Evolutionary conservation across 2,797 vertebrate genomes (phyloP).

Genomic region (Cossypha niveicapilla): DNA sequence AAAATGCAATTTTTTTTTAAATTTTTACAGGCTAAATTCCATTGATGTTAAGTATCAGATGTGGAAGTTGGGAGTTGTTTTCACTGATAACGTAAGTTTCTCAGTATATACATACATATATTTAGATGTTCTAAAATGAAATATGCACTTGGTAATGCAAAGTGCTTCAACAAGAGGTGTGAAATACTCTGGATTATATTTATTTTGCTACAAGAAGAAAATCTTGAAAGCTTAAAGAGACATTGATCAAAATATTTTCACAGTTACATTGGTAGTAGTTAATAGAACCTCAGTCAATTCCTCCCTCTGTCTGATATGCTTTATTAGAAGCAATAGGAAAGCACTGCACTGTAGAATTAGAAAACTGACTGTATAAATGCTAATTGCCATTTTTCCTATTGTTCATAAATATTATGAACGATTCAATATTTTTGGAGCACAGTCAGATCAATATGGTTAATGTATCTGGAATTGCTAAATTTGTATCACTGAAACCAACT

Average conservation of each 20-base stretch:
- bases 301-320: neutral
- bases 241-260: neutral
- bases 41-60: constrained; percentile 96
- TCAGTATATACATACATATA: neutral
- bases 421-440: neutral
- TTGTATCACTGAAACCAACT: neutral
- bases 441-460: neutral
- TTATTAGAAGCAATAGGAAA: neutral
- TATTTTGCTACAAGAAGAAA: neutral
- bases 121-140: neutral
- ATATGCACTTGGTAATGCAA: neutral
- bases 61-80: constrained; percentile 97
- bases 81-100: constrained; percentile 92
- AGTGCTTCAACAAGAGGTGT: neutral
- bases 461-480: neutral
- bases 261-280: neutral
- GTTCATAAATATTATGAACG: neutral
- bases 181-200: neutral
- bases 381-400: neutral
- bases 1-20: neutral
- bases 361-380: neutral
- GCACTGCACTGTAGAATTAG: neutral
- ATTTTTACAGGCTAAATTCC: constrained; percentile 84
- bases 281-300: neutral
- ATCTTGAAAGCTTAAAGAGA: neutral